phyloP scores from a whole-genome alignment of 2,888 invertebrate species.

The Phrixothrix hirtus region DNA sequence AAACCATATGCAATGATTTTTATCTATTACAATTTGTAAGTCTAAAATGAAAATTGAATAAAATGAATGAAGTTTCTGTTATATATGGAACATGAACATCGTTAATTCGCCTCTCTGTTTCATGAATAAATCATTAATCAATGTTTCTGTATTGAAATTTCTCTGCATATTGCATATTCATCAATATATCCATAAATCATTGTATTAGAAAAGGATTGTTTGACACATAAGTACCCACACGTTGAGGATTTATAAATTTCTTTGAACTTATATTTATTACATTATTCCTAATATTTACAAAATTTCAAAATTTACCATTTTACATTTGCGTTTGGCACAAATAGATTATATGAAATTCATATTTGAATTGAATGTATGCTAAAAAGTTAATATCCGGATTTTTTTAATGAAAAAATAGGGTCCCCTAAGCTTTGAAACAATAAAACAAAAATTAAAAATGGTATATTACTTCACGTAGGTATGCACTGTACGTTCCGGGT shows the following conservation, averaged over 20 bases:
- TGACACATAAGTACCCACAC: conserved; percentile 46
- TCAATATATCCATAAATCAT: conserved; percentile 53
- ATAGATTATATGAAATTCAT: too few species aligned
- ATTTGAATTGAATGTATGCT: too few species aligned
- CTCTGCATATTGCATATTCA: conserved; percentile 55
- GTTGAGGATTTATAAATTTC: conserved; percentile 26
- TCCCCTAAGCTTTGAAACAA: too few species aligned
- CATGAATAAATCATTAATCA: conserved; percentile 48
- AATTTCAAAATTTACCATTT: too few species aligned
- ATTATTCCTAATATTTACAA: too few species aligned
- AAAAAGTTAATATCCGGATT: too few species aligned
- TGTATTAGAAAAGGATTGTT: conserved; percentile 39
- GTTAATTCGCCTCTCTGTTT: conserved; percentile 22
- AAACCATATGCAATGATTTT: conserved; percentile 8
- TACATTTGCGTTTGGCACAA: too few species aligned
- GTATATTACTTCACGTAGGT: too few species aligned
- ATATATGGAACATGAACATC: conserved; percentile 16
- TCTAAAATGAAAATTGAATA: conserved; percentile 32
- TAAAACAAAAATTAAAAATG: too few species aligned
- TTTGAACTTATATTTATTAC: too few species aligned
- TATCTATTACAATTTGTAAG: conserved; percentile 17
- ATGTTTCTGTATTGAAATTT: conserved; percentile 53
- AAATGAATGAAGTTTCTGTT: conserved; percentile 34
- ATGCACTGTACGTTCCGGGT: too few species aligned
- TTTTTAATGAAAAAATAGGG: too few species aligned